A percentile compares a stretch with the other conserved stretches of the same genome.
Evolutionary conservation across 2,797 vertebrate genomes (phyloP).

Genomic region (Pantherophis vulpinus): DNA sequence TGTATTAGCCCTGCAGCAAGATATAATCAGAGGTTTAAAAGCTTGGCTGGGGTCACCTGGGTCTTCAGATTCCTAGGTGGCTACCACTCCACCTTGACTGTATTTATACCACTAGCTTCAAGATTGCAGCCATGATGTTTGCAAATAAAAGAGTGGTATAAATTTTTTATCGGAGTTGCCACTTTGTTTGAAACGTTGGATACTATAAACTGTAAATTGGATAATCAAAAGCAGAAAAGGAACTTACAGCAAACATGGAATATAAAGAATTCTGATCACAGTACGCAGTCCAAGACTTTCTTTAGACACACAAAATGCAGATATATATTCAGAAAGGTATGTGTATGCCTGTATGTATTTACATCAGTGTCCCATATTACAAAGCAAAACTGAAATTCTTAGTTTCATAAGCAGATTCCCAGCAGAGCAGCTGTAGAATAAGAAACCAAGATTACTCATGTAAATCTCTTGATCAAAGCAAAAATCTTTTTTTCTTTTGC

Average conservation of each 20-base stretch:
- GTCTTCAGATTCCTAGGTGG: background rate
- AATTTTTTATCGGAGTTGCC: background rate
- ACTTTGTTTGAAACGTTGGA: conserved; percentile 18
- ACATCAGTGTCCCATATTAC: background rate
- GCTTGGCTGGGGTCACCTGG: background rate
- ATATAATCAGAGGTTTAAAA: background rate
- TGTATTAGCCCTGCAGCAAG: background rate
- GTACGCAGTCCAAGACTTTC: background rate
- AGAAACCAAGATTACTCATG: background rate
- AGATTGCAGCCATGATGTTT: background rate
- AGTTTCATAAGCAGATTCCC: background rate
- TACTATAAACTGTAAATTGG: conserved; percentile 18
- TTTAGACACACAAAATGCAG: background rate
- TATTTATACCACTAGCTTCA: background rate
- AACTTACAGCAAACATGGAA: conserved; percentile 40
- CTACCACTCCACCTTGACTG: background rate
- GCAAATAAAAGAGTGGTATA: background rate
- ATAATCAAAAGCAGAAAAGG: conserved; percentile 46
- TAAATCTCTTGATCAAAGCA: background rate
- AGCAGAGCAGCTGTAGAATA: background rate
- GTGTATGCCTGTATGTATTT: background rate
- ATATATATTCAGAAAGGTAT: background rate
- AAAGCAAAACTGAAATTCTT: background rate
- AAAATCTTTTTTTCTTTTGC: background rate
- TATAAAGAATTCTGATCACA: conserved; percentile 45